A percentile compares a stretch with the other conserved stretches of the same genome.
Evolutionary conservation across 1,140 invertebrate genomes (phyloP).

Genomic region (Eupristina koningsbergeri): DNA sequence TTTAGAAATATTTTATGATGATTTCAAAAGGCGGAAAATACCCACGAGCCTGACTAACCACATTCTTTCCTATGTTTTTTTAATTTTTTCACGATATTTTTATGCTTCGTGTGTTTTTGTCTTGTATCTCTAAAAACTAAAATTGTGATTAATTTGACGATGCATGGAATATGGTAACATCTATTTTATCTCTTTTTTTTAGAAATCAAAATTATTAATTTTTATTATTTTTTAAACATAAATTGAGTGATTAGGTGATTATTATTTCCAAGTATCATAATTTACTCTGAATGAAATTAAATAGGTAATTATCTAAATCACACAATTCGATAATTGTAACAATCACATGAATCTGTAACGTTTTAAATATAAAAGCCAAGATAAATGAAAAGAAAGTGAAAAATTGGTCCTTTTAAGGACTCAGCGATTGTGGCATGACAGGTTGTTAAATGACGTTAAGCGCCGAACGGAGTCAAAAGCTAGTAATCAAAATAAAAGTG

Average conservation of each 20-base stretch:
- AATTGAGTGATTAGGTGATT: no score
- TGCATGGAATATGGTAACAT: not conserved
- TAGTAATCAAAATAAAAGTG: not conserved
- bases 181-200: no score
- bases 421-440: not conserved
- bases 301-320: no score
- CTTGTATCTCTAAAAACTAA: not conserved
- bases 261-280: no score
- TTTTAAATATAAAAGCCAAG: no score
- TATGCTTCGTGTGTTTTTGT: not conserved
- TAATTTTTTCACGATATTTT: conserved; percentile 6
- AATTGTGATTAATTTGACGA: not conserved
- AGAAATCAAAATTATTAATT: no score
- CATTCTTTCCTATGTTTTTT: not conserved
- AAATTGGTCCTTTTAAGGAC: no score
- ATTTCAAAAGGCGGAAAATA: conserved; percentile 4
- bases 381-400: no score
- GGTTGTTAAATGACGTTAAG: not conserved
- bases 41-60: not conserved
- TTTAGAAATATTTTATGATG: not conserved
- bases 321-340: no score
- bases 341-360: no score
- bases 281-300: no score
- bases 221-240: no score
- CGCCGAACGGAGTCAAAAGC: not conserved